These are phyloP conservation scores for Xenops minutus DNA, from an alignment of 2,797 vertebrate species.

Conservation along the genomic window DNA sequence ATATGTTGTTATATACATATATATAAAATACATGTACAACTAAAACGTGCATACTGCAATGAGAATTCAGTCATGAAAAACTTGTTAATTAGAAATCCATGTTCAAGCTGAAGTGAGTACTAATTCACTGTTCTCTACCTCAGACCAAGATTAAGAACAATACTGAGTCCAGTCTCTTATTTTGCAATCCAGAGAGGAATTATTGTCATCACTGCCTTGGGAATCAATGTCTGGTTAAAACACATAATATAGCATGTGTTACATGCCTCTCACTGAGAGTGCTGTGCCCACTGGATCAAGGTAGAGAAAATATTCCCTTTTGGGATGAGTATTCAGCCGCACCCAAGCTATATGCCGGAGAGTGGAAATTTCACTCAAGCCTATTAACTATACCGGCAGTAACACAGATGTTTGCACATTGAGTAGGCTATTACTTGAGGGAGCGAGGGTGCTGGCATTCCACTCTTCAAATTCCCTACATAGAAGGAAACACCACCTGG, in stretches of 20 bases:
- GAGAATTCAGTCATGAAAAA: not conserved
- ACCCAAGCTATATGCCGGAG: not conserved
- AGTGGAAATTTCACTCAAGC: not conserved
- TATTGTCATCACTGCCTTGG: not conserved
- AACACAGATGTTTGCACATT: conserved; percentile 19
- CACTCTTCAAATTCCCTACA: not conserved
- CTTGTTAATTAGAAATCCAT: not conserved
- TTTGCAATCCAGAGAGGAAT: not conserved
- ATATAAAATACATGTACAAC: not conserved
- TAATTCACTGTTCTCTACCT: not conserved
- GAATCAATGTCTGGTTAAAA: not conserved
- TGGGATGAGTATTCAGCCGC: not conserved
- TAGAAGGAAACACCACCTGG: conserved; percentile 29
- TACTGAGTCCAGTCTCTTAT: not conserved
- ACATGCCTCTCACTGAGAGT: not conserved
- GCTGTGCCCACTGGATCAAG: not conserved
- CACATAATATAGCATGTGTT: not conserved
- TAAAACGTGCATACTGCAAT: not conserved
- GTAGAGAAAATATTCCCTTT: not conserved
- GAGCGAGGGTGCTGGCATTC: conserved; percentile 3
- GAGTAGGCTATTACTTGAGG: not conserved
- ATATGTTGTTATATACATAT: not conserved
- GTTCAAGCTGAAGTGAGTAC: not conserved
- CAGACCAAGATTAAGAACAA: not conserved
- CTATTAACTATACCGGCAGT: not conserved